Evolutionary conservation across 2,888 invertebrate species (phyloP).

Genomic region (Philaethria dido): DNA sequence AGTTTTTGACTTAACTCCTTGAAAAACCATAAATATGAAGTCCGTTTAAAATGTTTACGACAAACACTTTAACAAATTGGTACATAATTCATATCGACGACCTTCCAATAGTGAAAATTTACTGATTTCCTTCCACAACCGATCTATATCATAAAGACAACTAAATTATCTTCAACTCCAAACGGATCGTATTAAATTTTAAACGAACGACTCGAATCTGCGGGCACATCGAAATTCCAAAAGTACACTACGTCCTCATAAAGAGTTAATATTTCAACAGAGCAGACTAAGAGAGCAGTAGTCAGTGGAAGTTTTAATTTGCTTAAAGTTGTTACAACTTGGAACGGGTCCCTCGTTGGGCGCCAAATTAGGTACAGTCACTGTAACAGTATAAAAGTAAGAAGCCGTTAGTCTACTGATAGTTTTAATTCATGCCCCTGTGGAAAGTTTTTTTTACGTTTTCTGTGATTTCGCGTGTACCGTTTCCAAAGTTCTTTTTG

Average conservation of each 20-base stretch:
- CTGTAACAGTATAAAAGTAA: conserved; percentile 55
- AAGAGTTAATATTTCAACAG: conserved; percentile 82
- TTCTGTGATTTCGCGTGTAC: conserved; percentile 55
- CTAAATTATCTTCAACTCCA: conserved; percentile 61
- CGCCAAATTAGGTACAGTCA: conserved; percentile 79
- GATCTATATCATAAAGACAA: conserved; percentile 41
- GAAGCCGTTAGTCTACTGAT: conserved; percentile 70
- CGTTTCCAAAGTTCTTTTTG: conserved; percentile 38
- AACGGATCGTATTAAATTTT: conserved; percentile 71
- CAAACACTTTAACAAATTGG: conserved; percentile 17
- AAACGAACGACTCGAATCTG: conserved; percentile 67
- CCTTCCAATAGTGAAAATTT: conserved; percentile 35
- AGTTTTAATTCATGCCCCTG: conserved; percentile 74
- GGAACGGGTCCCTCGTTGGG: conserved; percentile 78
- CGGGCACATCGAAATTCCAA: conserved; percentile 61
- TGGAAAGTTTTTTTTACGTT: conserved; percentile 54
- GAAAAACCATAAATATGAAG: background rate
- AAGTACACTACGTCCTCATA: conserved; percentile 75
- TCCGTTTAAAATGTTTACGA: background rate
- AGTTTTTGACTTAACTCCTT: background rate
- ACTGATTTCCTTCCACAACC: conserved; percentile 35
- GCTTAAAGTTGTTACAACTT: conserved; percentile 82
- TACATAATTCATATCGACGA: conserved; percentile 33
- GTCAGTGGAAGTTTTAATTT: conserved; percentile 81
- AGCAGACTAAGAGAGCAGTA: conserved; percentile 77